A percentile compares a stretch with the other conserved stretches of the same genome.
These are phyloP conservation scores for Drymodes brunneopygia DNA, from an alignment of 2,113 vertebrate species.

Conservation along the genomic window DNA sequence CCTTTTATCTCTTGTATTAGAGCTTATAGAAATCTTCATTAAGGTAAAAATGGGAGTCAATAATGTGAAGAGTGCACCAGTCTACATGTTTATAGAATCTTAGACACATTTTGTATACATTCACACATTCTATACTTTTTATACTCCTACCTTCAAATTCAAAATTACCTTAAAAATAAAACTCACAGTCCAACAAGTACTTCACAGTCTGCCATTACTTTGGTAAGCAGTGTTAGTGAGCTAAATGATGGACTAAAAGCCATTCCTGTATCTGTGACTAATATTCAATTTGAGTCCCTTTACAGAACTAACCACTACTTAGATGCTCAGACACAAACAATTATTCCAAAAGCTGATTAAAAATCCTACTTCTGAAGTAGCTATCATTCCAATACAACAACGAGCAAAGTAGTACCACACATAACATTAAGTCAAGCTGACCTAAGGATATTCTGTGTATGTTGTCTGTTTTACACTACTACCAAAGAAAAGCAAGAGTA, in stretches of 20 bases:
- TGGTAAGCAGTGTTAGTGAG: neutral
- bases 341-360: neutral
- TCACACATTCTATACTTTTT: neutral
- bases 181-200: neutral
- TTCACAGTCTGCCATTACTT: neutral
- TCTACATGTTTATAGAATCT: neutral
- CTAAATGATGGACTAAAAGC: neutral
- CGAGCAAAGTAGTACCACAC: neutral
- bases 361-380: neutral
- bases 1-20: neutral
- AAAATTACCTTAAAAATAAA: neutral
- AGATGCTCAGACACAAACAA: neutral
- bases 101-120: neutral
- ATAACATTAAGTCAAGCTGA: neutral
- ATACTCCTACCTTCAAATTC: neutral
- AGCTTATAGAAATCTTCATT: neutral
- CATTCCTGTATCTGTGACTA: neutral
- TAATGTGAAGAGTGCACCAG: neutral
- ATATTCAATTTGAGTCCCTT: neutral
- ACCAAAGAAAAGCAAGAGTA: neutral
- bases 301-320: neutral
- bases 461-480: neutral
- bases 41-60: neutral
- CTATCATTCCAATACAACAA: neutral
- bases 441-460: neutral